These are phyloP conservation scores for Bos taurus DNA, from an alignment of 2,113 vertebrate genomes.

Conservation along the genomic window ARS-UCD2.0 NC_037341.1:13169001-13169500, in stretches of 20 bases:
- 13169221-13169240: not conserved
- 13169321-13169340: not conserved
- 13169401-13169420: not conserved
- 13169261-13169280: not conserved
- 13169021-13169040: not conserved
- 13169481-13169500: not conserved
- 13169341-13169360: not conserved
- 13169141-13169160: no score
- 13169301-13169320: not conserved
- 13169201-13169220: not conserved
- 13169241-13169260: not conserved
- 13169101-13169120: not conserved
- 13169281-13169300: not conserved
- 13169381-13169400: not conserved
- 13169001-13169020: not conserved
- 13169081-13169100: not conserved
- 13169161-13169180: no score
- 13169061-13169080: not conserved
- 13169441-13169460: not conserved
- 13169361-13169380: not conserved
- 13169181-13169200: no score
- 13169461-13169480: not conserved
- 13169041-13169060: not conserved
- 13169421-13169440: not conserved
- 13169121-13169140: no score